Conservation (phyloP, 2,113 vertebrate genomes). For the Bujurquina vittata region DNA sequence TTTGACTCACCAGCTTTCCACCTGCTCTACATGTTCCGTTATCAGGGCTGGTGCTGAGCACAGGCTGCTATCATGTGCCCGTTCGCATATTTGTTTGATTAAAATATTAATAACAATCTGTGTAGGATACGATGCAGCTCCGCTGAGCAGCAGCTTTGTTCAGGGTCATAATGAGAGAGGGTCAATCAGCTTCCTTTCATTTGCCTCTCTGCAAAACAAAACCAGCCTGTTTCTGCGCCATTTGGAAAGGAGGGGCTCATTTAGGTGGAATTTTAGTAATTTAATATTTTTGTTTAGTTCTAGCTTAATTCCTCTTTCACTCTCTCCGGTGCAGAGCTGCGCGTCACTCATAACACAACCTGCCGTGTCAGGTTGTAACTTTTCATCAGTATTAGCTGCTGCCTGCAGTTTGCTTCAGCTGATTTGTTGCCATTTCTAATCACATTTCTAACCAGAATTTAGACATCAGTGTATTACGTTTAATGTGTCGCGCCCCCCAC, state of each 20-base stretch:
- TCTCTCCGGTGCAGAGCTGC: too few relatives aligned
- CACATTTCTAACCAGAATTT: neutral
- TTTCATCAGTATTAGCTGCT: neutral
- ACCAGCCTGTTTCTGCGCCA: too few relatives aligned
- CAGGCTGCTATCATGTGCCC: neutral
- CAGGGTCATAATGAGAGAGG: too few relatives aligned
- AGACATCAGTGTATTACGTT: neutral
- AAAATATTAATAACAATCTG: neutral
- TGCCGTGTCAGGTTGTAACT: neutral
- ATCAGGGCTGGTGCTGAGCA: slow-evolving; percentile 11
- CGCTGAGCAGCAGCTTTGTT: neutral
- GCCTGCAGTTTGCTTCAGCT: neutral
- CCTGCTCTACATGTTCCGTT: slow-evolving; percentile 24
- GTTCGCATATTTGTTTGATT: neutral
- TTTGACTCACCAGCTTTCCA: slow-evolving; percentile 26
- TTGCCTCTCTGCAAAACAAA: too few relatives aligned
- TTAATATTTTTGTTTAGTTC: neutral
- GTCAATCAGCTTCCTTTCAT: too few relatives aligned
- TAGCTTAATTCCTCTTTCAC: too few relatives aligned
- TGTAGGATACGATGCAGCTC: neutral
- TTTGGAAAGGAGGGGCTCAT: too few relatives aligned
- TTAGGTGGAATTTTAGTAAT: neutral
- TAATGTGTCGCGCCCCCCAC: neutral
- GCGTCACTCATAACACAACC: too few relatives aligned
- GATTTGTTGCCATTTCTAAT: too few relatives aligned